Conservation (phyloP, 2,113 vertebrate species). For the Rhinogobius similis region DNA sequence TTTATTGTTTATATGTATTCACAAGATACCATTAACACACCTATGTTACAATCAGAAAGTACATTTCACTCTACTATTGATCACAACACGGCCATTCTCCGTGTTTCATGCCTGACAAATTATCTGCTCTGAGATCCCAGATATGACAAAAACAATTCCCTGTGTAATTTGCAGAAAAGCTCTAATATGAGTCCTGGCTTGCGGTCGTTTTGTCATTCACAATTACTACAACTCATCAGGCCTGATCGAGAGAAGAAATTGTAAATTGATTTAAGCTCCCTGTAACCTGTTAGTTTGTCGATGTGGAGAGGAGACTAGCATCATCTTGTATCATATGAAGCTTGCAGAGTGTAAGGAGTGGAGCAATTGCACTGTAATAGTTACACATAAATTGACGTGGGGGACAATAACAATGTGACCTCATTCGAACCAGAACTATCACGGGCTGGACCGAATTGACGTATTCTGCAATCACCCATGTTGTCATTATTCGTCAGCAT, state of each 20-base stretch:
- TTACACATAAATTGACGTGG: constrained; percentile 37
- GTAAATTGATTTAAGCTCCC: constrained; percentile 35
- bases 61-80: not conserved
- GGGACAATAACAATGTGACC: constrained; percentile 4
- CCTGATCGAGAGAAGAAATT: constrained; percentile 24
- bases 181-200: constrained; percentile 6
- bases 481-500: not conserved
- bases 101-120: too few relatives aligned
- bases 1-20: too few relatives aligned
- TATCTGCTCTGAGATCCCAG: not conserved
- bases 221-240: constrained; percentile 16
- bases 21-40: too few relatives aligned
- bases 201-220: constrained; percentile 7
- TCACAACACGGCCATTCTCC: not conserved
- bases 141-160: constrained; percentile 27
- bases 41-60: not conserved
- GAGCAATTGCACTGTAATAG: constrained; percentile 38
- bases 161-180: constrained; percentile 27
- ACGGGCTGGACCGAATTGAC: constrained; percentile 11
- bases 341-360: constrained; percentile 25
- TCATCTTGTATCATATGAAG: constrained; percentile 26
- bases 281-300: constrained; percentile 19
- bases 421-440: constrained; percentile 17
- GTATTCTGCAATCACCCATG: constrained; percentile 8
- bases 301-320: constrained; percentile 21